Evolutionary conservation across 2,888 invertebrate genomes (phyloP).

Genomic region (Trachelus tabidus): DNA sequence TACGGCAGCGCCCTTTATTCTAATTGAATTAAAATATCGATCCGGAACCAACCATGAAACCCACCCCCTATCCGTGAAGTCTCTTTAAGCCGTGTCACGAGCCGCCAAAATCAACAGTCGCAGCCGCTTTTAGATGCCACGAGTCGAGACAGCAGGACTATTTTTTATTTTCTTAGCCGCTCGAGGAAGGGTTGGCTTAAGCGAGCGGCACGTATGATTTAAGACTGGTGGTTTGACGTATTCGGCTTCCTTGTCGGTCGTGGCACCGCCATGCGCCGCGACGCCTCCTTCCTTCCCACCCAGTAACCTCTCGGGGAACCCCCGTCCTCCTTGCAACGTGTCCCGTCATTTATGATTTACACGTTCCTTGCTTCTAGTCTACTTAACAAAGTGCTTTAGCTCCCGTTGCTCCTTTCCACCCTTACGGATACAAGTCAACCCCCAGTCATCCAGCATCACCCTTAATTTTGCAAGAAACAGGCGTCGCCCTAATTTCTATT

Average conservation of each 20-base stretch:
- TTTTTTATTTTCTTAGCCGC: conserved; percentile 23
- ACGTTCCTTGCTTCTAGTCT: conserved; percentile 11
- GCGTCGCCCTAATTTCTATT: background rate
- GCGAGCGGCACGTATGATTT: conserved; percentile 30
- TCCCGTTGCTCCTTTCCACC: background rate
- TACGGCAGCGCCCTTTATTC: conserved; percentile 30
- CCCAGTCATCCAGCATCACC: background rate
- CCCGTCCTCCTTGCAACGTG: background rate
- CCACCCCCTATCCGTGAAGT: background rate
- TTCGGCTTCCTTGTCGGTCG: conserved; percentile 18
- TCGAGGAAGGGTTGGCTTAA: conserved; percentile 25
- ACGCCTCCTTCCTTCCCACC: no score
- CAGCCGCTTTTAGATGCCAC: conserved; percentile 7
- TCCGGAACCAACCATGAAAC: conserved; percentile 17
- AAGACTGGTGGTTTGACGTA: conserved; percentile 17
- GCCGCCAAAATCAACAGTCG: conserved; percentile 7
- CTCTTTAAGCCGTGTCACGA: background rate
- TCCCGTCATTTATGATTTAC: conserved; percentile 28
- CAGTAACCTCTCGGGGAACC: background rate
- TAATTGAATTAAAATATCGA: conserved; percentile 50
- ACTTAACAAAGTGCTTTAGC: conserved; percentile 30
- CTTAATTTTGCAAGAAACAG: background rate
- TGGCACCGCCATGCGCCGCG: background rate
- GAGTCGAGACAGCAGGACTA: background rate
- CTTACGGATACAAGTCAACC: background rate